phyloP scores from a whole-genome alignment of 1,140 invertebrate species.

The Antheraea mylitta region DNA sequence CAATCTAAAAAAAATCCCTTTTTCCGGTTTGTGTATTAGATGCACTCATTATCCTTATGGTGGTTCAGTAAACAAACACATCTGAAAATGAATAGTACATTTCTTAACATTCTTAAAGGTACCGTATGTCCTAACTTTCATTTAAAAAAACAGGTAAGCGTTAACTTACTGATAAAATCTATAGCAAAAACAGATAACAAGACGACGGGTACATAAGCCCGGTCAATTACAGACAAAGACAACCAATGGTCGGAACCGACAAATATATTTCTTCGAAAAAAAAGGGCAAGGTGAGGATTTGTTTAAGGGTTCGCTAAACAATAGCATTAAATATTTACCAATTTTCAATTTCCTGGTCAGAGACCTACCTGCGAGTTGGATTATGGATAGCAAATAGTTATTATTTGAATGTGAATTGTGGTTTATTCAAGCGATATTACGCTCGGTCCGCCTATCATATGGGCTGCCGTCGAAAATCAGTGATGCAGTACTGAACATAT shows the following conservation, averaged over 20 bases:
- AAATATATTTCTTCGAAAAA: constrained; percentile 20
- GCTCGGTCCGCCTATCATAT: too few relatives aligned
- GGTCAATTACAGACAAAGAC: constrained; percentile 28
- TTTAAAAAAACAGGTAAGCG: constrained; percentile 1
- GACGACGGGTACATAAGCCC: constrained; percentile 4
- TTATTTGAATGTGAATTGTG: neutral
- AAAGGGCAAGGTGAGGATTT: constrained; percentile 16
- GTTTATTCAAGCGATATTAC: neutral
- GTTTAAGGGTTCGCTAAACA: constrained; percentile 28
- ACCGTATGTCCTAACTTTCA: neutral
- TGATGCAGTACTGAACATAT: too few relatives aligned
- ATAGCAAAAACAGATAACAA: neutral
- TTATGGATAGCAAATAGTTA: neutral
- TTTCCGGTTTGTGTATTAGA: too few relatives aligned
- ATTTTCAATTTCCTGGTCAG: constrained; percentile 21
- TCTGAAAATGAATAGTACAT: neutral
- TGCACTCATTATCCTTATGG: too few relatives aligned
- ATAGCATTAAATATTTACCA: constrained; percentile 22
- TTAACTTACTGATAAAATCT: neutral
- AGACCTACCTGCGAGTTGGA: constrained; percentile 15
- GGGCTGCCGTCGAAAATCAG: too few relatives aligned
- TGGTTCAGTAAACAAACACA: too few relatives aligned
- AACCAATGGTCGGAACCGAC: constrained; percentile 15
- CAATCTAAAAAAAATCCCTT: too few relatives aligned
- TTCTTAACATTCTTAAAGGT: neutral